Percentiles rank a stretch among this genome's conserved stretches.
Conservation (phyloP, 2,888 invertebrate species). For the Lepas anatifera region DNA sequence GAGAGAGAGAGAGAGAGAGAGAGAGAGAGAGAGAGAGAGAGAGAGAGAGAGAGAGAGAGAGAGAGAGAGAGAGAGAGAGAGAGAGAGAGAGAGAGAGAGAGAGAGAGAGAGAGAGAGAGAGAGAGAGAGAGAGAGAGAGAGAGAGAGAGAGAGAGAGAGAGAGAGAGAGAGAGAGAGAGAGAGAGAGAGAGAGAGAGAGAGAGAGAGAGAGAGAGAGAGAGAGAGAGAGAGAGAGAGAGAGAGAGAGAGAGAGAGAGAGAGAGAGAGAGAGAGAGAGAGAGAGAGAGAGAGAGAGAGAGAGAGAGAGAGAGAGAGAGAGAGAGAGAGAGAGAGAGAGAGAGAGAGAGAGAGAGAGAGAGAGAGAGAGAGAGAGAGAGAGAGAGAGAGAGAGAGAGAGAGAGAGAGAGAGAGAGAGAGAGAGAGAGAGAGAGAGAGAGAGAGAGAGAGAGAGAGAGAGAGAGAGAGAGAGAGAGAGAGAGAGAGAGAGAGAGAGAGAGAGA, state of each 20-base stretch:
- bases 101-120: not conserved
- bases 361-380: slow-evolving; percentile 11
- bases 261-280: slow-evolving; percentile 6
- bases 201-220: slow-evolving; percentile 15
- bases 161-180: slow-evolving; percentile 15
- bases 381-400: slow-evolving; percentile 20
- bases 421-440: not conserved
- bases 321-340: not conserved
- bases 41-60: not conserved
- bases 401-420: not conserved
- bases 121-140: slow-evolving; percentile 3
- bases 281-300: slow-evolving; percentile 8
- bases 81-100: slow-evolving; percentile 1
- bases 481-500: too few species aligned
- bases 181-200: slow-evolving; percentile 13
- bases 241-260: slow-evolving; percentile 15
- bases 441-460: not conserved
- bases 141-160: slow-evolving; percentile 15
- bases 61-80: not conserved
- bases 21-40: not conserved
- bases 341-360: not conserved
- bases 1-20: not conserved
- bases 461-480: not conserved
- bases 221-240: slow-evolving; percentile 14
- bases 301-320: not conserved